These are phyloP conservation scores for Cryptomyrus ogoouensis DNA, from an alignment of 2,113 vertebrate species.

Conservation along the genomic window DNA sequence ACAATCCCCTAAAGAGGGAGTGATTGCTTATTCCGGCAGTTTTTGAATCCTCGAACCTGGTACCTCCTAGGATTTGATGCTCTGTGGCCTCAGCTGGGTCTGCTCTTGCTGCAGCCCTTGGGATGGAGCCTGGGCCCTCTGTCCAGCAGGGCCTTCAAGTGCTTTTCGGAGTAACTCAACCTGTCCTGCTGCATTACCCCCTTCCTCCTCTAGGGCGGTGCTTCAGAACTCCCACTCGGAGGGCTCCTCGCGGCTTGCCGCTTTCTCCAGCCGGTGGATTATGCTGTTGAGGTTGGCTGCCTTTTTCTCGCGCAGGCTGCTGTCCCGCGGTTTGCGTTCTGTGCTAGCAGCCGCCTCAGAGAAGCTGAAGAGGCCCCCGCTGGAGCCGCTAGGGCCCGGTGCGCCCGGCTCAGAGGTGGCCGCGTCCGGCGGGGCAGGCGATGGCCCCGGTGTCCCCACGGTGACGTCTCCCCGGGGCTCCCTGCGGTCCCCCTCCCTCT, in stretches of 20 bases:
- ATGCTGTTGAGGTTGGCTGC: constrained; percentile 97
- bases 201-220: constrained; percentile 30
- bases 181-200: constrained; percentile 15
- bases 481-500: constrained; percentile 56
- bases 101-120: constrained; percentile 74
- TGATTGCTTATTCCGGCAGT: background rate
- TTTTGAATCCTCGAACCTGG: background rate
- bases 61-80: constrained; percentile 15
- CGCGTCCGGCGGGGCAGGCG: constrained; percentile 62
- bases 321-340: constrained; percentile 69
- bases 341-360: constrained; percentile 55
- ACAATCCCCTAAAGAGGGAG: constrained; percentile 2
- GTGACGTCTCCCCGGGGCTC: constrained; percentile 56
- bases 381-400: constrained; percentile 65
- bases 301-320: constrained; percentile 85
- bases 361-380: constrained; percentile 64
- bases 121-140: constrained; percentile 85
- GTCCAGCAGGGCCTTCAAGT: constrained; percentile 93
- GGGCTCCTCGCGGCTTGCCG: constrained; percentile 89
- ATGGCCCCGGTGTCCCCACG: constrained; percentile 43
- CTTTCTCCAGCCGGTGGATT: constrained; percentile 95
- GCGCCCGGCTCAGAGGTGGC: constrained; percentile 72
- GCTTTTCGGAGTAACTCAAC: constrained; percentile 71
- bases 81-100: constrained; percentile 49
- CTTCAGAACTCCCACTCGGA: constrained; percentile 95